phyloP scores from a whole-genome alignment of 2,888 invertebrate genomes.

The Heliconius charithonia region DNA sequence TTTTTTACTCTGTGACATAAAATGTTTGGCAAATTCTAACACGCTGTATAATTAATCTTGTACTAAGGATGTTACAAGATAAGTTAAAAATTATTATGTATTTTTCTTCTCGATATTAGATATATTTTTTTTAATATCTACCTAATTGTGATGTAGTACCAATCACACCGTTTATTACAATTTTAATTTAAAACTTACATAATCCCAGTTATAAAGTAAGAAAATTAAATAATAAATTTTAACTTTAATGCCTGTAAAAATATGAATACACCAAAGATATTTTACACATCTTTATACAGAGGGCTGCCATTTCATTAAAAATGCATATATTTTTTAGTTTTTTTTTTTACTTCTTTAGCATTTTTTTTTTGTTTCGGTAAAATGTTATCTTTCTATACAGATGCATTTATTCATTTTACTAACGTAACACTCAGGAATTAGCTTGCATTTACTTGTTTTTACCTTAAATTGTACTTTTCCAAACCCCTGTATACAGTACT shows the following conservation, averaged over 20 bases:
- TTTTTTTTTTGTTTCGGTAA: not conserved
- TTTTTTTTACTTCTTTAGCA: too few relatives aligned
- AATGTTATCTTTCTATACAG: not conserved
- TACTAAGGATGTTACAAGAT: constrained; percentile 1
- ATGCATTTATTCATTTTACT: not conserved
- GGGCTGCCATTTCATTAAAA: not conserved
- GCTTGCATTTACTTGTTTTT: not conserved
- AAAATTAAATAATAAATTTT: constrained; percentile 18
- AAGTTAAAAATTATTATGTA: constrained; percentile 24
- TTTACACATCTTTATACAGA: constrained; percentile 7
- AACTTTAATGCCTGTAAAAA: constrained; percentile 25
- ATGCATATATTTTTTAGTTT: too few relatives aligned
- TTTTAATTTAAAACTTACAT: not conserved
- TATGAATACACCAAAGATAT: constrained; percentile 32
- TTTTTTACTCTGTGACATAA: constrained; percentile 37
- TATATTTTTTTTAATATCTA: not conserved
- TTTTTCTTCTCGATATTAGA: constrained; percentile 3
- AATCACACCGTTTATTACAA: not conserved
- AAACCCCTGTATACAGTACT: not conserved
- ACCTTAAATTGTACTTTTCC: not conserved
- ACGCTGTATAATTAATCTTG: constrained; percentile 38
- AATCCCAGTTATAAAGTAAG: not conserved
- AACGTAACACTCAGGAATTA: not conserved
- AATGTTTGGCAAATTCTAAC: constrained; percentile 33
- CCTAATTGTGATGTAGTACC: not conserved